A percentile compares a stretch with the other conserved stretches of the same genome.
phyloP scores from a whole-genome alignment of 2,888 invertebrate species.

The Habrosyne pyritoides region DNA sequence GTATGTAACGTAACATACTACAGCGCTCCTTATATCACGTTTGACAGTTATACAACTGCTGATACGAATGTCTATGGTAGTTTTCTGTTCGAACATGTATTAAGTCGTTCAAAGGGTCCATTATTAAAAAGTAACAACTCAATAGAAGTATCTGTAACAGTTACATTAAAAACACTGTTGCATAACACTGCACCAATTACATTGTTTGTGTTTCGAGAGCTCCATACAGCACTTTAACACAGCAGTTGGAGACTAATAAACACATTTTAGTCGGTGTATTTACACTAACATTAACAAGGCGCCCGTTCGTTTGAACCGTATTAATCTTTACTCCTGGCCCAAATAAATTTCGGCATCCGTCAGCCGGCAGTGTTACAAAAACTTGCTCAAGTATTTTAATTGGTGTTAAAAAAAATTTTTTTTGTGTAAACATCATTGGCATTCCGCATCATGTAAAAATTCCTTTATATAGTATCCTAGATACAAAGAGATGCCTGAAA shows the following conservation, averaged over 20 bases:
- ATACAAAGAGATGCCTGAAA: not conserved
- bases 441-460: conserved; percentile 48
- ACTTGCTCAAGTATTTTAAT: conserved; percentile 79
- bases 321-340: conserved; percentile 70
- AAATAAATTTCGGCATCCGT: conserved; percentile 73
- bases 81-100: conserved; percentile 7
- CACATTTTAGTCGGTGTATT: conserved; percentile 67
- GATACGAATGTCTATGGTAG: conserved; percentile 18
- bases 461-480: conserved; percentile 13
- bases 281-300: conserved; percentile 66
- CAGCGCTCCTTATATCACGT: conserved; percentile 31
- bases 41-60: conserved; percentile 22
- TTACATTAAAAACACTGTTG: conserved; percentile 47
- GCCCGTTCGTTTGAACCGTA: conserved; percentile 68
- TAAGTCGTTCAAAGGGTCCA: conserved; percentile 10
- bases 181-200: conserved; percentile 62
- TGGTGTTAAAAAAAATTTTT: conserved; percentile 70
- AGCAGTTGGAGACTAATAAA: conserved; percentile 66
- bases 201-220: conserved; percentile 65
- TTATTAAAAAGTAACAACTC: conserved; percentile 41
- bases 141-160: conserved; percentile 35
- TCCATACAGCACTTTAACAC: conserved; percentile 51
- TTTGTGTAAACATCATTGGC: conserved; percentile 58
- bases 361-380: conserved; percentile 66
- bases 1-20: conserved; percentile 46